A percentile compares a stretch with the other conserved stretches of the same genome.
These are phyloP conservation scores for Tenrec ecaudatus DNA, from an alignment of 2,113 vertebrate species.

Conservation along the genomic window DNA sequence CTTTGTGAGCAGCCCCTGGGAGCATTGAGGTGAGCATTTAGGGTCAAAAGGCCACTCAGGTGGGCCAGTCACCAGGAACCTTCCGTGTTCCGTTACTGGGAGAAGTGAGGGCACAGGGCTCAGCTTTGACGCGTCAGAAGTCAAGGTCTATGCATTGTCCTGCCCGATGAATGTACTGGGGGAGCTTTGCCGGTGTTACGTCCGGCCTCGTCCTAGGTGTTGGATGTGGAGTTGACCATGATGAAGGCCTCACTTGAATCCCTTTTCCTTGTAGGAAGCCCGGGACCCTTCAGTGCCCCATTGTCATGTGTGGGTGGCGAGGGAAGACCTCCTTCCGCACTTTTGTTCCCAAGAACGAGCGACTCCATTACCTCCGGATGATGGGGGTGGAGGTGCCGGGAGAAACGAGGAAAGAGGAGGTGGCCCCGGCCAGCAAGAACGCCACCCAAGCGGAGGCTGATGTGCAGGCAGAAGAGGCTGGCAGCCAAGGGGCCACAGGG, in stretches of 20 bases:
- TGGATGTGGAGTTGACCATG: neutral
- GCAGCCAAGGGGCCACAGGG: neutral
- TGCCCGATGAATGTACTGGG: accelerated
- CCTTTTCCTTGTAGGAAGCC: conserved; percentile 86
- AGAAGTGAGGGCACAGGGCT: no score
- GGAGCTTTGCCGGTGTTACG: no score
- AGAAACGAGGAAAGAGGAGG: conserved; percentile 86
- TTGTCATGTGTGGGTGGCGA: conserved; percentile 97
- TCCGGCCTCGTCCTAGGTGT: no score
- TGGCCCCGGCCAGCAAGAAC: neutral
- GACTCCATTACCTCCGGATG: conserved; percentile 97
- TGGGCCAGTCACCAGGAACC: no score
- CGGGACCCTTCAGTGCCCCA: conserved; percentile 92
- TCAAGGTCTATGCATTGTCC: neutral
- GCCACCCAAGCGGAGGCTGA: conserved; percentile 33
- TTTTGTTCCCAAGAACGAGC: conserved; percentile 96
- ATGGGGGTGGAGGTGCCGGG: conserved; percentile 95
- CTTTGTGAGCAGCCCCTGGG: no score
- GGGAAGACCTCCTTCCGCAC: conserved; percentile 97
- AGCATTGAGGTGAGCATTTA: no score
- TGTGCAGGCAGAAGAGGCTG: conserved; percentile 37
- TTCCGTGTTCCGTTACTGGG: no score
- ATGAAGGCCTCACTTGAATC: neutral
- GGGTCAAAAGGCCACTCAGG: no score
- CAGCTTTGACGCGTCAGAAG: neutral